Evolutionary conservation across 2,888 invertebrate species (phyloP), one percentile per base, ranked within the genome.

Genomic region (Chloroclysta siterata): DNA sequence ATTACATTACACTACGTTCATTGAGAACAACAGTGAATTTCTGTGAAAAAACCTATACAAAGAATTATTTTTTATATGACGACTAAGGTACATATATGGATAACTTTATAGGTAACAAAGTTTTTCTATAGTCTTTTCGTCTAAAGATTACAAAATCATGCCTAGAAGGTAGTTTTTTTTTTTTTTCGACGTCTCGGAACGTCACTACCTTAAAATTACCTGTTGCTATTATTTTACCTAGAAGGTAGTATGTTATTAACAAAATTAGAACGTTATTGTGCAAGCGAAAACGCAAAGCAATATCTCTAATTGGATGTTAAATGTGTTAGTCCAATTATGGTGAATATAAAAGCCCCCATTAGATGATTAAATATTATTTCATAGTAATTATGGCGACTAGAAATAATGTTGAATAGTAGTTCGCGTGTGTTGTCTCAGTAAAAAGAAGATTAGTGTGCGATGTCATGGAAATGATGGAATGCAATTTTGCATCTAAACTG

Each of bases 261-360:
- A 48, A 44, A 50, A 44, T 60, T 60, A 66, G 46, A 61, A 52
- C 50, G 29, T 69, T 61, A 58, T 72, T 74, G 59, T 80, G 84
- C 81, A 77, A 80, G 81, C 75, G 81, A 85, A 85, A 81, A 76
- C 70, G 83, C 85, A 69, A 72, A 73, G 72, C 71, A 56, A 71
- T 60, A 69, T 66, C 65, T 52, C 51, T 59, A 62, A 58, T 57
- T 50, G 39, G 17, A 47, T 58, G 65, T 65, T 65, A 65, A 57
- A 58, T 62, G 33, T 14, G 64, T 58, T 56, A 53, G 61, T 65
- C 53, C 5, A 46, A 28, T 48, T 46, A 56, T 28, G 36, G 46
- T 8, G 11, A 1, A 11, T 33, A 29, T 10, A 14, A 28, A 14
- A 6, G 33, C 8, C 3, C 8, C 36, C 33, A 54, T 61, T 51